Conservation (phyloP, 2,113 vertebrate genomes). For the Peromyscus californicus region DNA sequence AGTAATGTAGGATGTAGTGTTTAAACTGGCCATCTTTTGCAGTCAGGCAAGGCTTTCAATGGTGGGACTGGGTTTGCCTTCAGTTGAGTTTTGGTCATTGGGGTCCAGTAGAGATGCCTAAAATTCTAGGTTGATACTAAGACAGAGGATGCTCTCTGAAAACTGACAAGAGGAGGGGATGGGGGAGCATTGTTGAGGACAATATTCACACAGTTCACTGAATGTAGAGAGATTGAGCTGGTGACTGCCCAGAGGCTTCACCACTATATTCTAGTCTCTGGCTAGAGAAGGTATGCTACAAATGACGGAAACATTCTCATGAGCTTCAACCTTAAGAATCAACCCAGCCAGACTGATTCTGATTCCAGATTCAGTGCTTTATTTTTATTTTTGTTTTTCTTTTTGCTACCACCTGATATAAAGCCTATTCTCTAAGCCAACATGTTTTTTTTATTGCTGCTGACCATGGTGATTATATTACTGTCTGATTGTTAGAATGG, state of each 20-base stretch:
- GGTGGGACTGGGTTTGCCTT: background rate
- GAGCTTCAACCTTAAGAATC: background rate
- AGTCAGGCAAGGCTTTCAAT: background rate
- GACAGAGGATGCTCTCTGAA: background rate
- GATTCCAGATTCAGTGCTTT: background rate
- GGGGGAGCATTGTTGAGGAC: background rate
- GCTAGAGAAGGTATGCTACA: background rate
- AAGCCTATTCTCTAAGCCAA: background rate
- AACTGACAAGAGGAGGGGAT: accelerated
- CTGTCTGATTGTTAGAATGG: background rate
- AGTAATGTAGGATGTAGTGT: background rate
- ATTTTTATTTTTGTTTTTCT: background rate
- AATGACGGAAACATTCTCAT: background rate
- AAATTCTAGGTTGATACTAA: background rate
- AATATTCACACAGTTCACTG: background rate
- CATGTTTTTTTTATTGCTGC: background rate
- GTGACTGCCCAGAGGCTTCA: background rate
- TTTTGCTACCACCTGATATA: background rate
- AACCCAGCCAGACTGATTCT: background rate
- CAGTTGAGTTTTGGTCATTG: background rate
- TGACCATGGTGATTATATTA: background rate
- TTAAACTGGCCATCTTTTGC: background rate
- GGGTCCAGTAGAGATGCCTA: background rate
- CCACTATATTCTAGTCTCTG: background rate
- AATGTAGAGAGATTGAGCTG: background rate